Evolutionary conservation across 2,888 invertebrate species (phyloP).

Genomic region (Acronicta leporina): DNA sequence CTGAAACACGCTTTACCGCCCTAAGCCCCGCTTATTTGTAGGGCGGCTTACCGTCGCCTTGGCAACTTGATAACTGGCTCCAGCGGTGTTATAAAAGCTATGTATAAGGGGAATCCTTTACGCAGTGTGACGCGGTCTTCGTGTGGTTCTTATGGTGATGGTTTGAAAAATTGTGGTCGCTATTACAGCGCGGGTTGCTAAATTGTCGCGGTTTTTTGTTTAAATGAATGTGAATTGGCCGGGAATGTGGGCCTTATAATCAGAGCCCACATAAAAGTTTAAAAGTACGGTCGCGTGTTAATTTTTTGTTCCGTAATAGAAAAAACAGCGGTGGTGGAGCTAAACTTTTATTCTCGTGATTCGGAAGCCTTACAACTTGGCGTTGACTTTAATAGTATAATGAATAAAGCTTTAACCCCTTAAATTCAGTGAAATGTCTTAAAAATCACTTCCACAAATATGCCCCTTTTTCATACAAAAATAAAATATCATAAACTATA

Average conservation of each 20-base stretch:
- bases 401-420: too few species aligned
- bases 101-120: conserved; percentile 26
- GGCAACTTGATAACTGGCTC: conserved; percentile 56
- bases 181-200: conserved; percentile 4
- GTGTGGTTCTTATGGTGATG: conserved; percentile 10
- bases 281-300: not conserved
- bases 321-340: not conserved
- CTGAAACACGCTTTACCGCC: conserved; percentile 34
- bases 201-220: conserved; percentile 5
- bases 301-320: not conserved
- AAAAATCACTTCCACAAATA: too few species aligned
- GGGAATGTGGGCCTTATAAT: conserved; percentile 3
- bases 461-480: too few species aligned
- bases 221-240: conserved; percentile 19
- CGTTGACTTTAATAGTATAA: not conserved
- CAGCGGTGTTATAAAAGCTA: conserved; percentile 46
- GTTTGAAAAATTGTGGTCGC: conserved; percentile 18
- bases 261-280: too few species aligned
- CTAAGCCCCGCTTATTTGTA: conserved; percentile 45
- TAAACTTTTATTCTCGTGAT: not conserved
- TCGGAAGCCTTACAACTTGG: not conserved
- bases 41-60: conserved; percentile 59
- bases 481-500: too few species aligned
- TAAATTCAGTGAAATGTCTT: too few species aligned
- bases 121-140: conserved; percentile 48